A percentile compares a stretch with the other conserved stretches of the same genome.
Evolutionary conservation across 2,797 vertebrate species (phyloP).

Genomic region (Sylvilagus floridanus): DNA sequence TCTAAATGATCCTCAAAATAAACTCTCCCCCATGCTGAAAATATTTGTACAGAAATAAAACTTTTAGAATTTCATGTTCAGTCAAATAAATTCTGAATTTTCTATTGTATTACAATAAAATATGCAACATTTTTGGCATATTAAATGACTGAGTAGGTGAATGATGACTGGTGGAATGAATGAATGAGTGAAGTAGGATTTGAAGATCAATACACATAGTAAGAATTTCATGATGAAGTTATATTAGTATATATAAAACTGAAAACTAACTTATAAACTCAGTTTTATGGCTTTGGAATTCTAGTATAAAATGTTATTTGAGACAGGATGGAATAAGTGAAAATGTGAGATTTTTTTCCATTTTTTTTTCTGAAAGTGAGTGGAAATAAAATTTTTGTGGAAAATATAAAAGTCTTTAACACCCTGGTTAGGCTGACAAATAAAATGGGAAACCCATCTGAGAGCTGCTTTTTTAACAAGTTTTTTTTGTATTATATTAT

Average conservation of each 20-base stretch:
- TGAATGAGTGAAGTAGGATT: neutral
- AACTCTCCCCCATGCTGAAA: neutral
- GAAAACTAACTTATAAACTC: neutral
- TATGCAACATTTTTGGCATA: neutral
- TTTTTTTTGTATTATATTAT: neutral
- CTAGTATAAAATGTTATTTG: neutral
- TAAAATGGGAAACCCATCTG: neutral
- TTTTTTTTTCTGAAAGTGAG: neutral
- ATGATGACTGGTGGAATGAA: neutral
- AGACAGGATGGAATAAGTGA: neutral
- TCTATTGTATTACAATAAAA: neutral
- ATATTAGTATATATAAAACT: neutral
- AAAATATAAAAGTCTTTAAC: neutral
- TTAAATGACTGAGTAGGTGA: neutral
- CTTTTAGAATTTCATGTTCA: neutral
- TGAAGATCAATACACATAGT: neutral
- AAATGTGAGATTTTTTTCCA: neutral
- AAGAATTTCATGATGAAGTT: neutral
- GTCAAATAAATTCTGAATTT: neutral
- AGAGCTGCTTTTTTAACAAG: neutral
- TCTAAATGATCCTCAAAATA: neutral
- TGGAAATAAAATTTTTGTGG: neutral
- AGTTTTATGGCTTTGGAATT: neutral
- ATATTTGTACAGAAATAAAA: neutral
- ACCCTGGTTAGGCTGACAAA: neutral